Base-by-base conservation (phyloP, 92 coral and sea anemone genomes). In the Pocillopora grandis region DNA sequence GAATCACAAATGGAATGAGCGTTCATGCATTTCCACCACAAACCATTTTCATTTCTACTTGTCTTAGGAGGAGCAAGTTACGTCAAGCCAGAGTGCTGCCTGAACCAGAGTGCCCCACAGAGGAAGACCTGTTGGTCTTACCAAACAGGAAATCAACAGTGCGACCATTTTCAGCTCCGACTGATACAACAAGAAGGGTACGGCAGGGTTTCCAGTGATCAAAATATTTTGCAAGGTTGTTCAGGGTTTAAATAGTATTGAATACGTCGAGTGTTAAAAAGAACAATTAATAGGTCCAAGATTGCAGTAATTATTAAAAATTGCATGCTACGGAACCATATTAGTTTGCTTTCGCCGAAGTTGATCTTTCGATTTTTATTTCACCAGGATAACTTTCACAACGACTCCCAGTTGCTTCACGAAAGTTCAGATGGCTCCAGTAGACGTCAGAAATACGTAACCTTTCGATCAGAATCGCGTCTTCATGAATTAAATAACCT, bases 401-500 rank as follows among this genome's bases (percentile, higher is more conserved):
- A n/a, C 8, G 69, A 80, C 42, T 18, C 49, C 21, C 42, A 37
- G 70, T 20, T 37, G 12, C 18, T n/a, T 15, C 12, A 58, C 58
- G 77, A 81, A 12, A 77, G 58, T 18, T 3, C 16, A 5, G 70
- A 80, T 5, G 21, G 10, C 56, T 35, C 17, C 62, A 33, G 19
- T 16, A 35, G 62, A 10, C 2, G 84, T 20, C 64, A 78, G 42
- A 27, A 58, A 12, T 48, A 58, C 52, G 60, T 80, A 42, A 42
- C 52, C 42, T 78, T 68, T 18, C 84, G 23, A 18, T 59, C 84
- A 63, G 74, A 71, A 71, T 60, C 77, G 19, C 85, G 70, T 35
- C 35, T 81, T 37, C 69, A 77, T 18, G 20, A 58, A 58, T 35
- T 70, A 23, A 59, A 68, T n/a, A 31, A 12, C 21, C 31, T 70